Conservation (phyloP, 2,888 invertebrate genomes). For the Malthinus seriepunctatus region DNA sequence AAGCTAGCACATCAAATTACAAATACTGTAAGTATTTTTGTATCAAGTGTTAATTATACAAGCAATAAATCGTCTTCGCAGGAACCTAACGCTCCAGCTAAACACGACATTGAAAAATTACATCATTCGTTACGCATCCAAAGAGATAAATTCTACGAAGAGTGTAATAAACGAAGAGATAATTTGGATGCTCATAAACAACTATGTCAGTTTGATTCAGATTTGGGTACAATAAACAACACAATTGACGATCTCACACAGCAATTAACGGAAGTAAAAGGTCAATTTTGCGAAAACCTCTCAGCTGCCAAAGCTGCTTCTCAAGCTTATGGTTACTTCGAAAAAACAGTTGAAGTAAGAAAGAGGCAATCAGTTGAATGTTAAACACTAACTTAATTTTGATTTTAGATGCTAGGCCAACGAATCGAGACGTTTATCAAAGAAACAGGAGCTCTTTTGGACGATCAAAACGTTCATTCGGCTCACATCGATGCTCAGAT, state of each 20-base stretch:
- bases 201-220: conserved; percentile 68
- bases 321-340: conserved; percentile 73
- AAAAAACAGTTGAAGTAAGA: conserved; percentile 75
- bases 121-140: conserved; percentile 64
- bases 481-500: conserved; percentile 67
- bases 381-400: conserved; percentile 5
- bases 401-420: conserved; percentile 36
- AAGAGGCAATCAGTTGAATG: conserved; percentile 8
- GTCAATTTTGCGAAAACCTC: conserved; percentile 73
- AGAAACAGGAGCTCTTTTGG: conserved; percentile 63
- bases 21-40: conserved; percentile 56
- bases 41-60: neutral
- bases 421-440: conserved; percentile 71
- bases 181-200: conserved; percentile 66
- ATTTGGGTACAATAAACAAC: conserved; percentile 70
- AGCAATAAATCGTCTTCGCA: conserved; percentile 31
- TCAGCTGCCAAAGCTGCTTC: conserved; percentile 71
- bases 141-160: conserved; percentile 65
- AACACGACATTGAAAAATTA: conserved; percentile 71
- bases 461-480: conserved; percentile 57
- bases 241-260: conserved; percentile 69
- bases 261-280: conserved; percentile 66
- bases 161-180: conserved; percentile 63
- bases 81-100: conserved; percentile 69
- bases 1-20: conserved; percentile 69